These are phyloP conservation scores for Mactromeris polynyma DNA, from an alignment of 2,888 invertebrate species.

Conservation along the genomic window DNA sequence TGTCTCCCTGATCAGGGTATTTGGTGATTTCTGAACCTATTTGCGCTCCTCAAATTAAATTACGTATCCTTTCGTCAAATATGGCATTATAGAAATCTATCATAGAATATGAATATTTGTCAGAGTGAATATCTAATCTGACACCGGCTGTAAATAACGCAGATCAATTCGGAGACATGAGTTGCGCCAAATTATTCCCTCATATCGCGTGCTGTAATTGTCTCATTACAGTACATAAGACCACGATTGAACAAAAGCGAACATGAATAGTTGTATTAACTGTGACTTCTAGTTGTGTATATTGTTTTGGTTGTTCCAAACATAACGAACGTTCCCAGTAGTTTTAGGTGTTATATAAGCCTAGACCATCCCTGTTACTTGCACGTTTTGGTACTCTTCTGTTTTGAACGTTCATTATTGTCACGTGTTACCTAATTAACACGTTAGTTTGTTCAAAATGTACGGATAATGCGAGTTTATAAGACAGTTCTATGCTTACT, in stretches of 20 bases:
- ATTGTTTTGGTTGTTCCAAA: neutral
- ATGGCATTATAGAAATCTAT: constrained; percentile 29
- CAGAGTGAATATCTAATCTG: constrained; percentile 14
- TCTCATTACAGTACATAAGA: neutral
- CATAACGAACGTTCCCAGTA: too few relatives aligned
- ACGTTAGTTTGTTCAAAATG: too few relatives aligned
- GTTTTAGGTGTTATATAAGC: too few relatives aligned
- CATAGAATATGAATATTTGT: constrained; percentile 23
- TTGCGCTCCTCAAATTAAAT: constrained; percentile 41
- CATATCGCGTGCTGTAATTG: neutral
- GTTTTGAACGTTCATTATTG: too few relatives aligned
- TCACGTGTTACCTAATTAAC: too few relatives aligned
- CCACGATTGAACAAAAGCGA: neutral
- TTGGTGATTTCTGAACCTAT: constrained; percentile 32
- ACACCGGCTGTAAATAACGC: constrained; percentile 11
- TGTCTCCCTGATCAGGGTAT: constrained; percentile 40
- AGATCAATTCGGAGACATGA: neutral
- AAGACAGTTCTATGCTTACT: too few relatives aligned
- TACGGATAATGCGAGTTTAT: too few relatives aligned
- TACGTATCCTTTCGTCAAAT: constrained; percentile 27
- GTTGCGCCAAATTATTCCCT: neutral
- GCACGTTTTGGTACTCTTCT: too few relatives aligned
- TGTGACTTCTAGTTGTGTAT: neutral
- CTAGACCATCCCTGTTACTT: too few relatives aligned
- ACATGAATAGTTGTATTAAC: neutral